Percentiles rank a stretch among this genome's conserved stretches.
phyloP scores from a whole-genome alignment of 35 echinoderm and acorn worm genomes.

The Holothuria glaberrima region DNA sequence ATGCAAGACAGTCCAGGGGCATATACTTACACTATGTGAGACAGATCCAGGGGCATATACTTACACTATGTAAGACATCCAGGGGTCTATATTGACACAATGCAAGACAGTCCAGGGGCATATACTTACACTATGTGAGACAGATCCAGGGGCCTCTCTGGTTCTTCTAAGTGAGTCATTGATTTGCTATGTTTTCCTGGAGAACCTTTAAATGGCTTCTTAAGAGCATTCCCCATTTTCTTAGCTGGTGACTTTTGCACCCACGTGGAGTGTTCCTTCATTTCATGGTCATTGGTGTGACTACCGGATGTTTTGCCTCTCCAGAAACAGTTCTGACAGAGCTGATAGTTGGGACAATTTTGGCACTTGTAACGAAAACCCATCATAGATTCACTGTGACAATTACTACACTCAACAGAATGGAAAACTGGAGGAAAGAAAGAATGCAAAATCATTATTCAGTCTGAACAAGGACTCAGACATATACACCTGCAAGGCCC shows the following conservation, averaged over 20 bases:
- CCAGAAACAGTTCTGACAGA: constrained; percentile 99
- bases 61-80: no score
- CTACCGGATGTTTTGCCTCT: constrained; percentile 85
- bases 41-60: no score
- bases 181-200: constrained; percentile 78
- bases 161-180: constrained; percentile 81
- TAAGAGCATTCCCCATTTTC: constrained; percentile 93
- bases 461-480: background rate
- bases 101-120: background rate
- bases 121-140: constrained; percentile 97
- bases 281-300: constrained; percentile 89
- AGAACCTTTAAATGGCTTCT: constrained; percentile 93
- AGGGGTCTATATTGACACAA: background rate
- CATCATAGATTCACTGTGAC: constrained; percentile 96
- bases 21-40: no score
- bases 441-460: background rate
- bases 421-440: constrained; percentile 82
- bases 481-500: background rate
- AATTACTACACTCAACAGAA: constrained; percentile 93
- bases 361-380: constrained; percentile 98
- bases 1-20: no score
- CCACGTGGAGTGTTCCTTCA: constrained; percentile 97
- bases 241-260: constrained; percentile 99
- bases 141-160: constrained; percentile 87
- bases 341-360: constrained; percentile 93